A percentile compares a stretch with the other conserved stretches of the same genome.
These are phyloP conservation scores for Menura novaehollandiae DNA, from an alignment of 2,113 vertebrate genomes.

Conservation along the genomic window DNA sequence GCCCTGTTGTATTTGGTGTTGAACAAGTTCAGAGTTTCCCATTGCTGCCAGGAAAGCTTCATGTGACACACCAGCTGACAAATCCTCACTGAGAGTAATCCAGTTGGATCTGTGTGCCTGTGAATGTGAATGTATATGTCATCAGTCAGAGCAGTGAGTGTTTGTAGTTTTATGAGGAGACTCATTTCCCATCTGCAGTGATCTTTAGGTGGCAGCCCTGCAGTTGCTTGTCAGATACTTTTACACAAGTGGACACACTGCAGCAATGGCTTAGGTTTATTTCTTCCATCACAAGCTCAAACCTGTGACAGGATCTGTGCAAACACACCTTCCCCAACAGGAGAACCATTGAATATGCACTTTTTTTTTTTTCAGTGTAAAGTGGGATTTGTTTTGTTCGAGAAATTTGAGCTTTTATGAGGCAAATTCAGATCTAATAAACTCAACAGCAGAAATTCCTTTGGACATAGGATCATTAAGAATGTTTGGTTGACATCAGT, in stretches of 20 bases:
- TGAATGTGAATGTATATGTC: not conserved
- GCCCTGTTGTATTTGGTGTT: accelerated
- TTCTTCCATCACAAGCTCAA: not conserved
- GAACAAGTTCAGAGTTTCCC: not conserved
- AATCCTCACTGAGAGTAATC: not conserved
- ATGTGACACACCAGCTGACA: not conserved
- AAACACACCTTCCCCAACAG: not conserved
- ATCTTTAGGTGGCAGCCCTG: not conserved
- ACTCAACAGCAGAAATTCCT: not conserved
- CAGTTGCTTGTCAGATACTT: not conserved
- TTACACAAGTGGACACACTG: not conserved
- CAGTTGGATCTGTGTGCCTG: accelerated
- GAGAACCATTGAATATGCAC: not conserved
- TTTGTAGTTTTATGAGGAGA: not conserved
- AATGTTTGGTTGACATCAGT: not conserved
- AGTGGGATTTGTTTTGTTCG: not conserved
- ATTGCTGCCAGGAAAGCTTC: not conserved
- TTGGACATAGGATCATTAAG: not conserved
- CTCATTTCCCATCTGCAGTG: not conserved
- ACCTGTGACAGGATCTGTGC: not conserved
- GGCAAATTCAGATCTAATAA: not conserved
- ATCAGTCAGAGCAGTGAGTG: not conserved
- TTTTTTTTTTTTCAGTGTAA: not conserved
- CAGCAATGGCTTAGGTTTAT: not conserved
- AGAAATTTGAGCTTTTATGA: not conserved